These are phyloP conservation scores for Meiosimyza platycephala DNA, from an alignment of 2,888 invertebrate species.

Conservation along the genomic window DNA sequence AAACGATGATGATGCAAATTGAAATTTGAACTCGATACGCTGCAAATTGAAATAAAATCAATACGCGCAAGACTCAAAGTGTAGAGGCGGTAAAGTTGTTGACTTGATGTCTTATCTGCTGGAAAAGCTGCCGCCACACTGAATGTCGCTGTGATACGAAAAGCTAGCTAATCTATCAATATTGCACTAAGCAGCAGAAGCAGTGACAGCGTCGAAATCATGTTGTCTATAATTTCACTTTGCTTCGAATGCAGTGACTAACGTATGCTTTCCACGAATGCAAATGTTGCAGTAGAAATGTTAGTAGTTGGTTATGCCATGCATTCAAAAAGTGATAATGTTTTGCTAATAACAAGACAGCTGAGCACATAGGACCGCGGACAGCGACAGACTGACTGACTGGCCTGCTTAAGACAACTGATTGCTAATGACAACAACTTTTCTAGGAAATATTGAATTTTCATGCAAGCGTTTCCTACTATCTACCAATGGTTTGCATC, in stretches of 20 bases:
- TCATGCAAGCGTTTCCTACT: constrained; percentile 39
- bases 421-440: constrained; percentile 20
- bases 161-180: constrained; percentile 8
- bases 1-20: constrained; percentile 7
- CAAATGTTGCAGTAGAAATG: constrained; percentile 17
- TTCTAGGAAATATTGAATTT: constrained; percentile 35
- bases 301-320: too few species aligned
- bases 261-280: constrained; percentile 45
- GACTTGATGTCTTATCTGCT: too few species aligned
- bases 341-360: constrained; percentile 14
- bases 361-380: background rate
- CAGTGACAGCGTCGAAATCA: background rate
- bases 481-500: constrained; percentile 22
- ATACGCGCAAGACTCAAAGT: too few species aligned
- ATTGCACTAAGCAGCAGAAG: background rate
- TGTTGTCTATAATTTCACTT: constrained; percentile 17
- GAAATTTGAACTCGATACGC: background rate
- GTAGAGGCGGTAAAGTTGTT: too few species aligned
- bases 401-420: background rate
- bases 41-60: too few species aligned
- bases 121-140: too few species aligned
- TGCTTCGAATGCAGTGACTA: constrained; percentile 41
- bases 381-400: background rate
- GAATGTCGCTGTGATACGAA: background rate
- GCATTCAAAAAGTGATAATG: background rate